Evolutionary conservation across 2,113 vertebrate species (phyloP), one percentile per base, ranked within the genome.

Genomic region (Platycercus adscitus): DNA sequence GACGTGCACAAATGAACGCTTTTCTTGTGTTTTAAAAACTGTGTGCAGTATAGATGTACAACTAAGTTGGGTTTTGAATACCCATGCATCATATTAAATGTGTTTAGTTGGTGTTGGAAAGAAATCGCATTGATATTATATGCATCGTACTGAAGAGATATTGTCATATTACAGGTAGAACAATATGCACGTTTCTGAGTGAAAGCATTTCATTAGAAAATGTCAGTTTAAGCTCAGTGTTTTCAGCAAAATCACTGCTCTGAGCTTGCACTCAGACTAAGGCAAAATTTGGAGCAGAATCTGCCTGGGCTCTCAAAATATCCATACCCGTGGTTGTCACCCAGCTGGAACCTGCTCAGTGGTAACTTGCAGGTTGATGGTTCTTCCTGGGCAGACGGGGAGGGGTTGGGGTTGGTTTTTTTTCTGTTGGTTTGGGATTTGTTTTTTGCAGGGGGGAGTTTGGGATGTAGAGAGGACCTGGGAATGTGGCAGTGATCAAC

Each of bases 31-130:
- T 44, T 52, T 26, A 71, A 87, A 77, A 83, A n/a, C 77, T 33
- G 41, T 82, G 23, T 77, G 58, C 39, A 17, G 19, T 63, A 11
- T n/a, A 63, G 61, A 28, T 81, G n/a, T 24, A 15, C 29, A 70
- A 31, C 26, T 72, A 26, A 86, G 68, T n/a, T 64, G 44, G 47
- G 28, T 25, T 88, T 89, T 72, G 78, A 95, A 61, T 68, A 92
- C 55, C 46, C 71, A 10, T 19, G 26, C 49, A 8, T 91, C 50
- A 3, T 44, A 47, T 72, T 52, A 76, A 63, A 56, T 61, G 81
- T 64, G 29, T 63, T 93, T 75, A 58, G 28, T 37, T 88, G 55
- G 5, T 68, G 46, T 83, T 81, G 35, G 65, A 49, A 76, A 72
- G 72, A 83, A 81, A 82, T 52, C 55, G 9, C 37, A 9, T 18